phyloP scores from a whole-genome alignment of 2,888 invertebrate species.

The Marronus borbonicus region DNA sequence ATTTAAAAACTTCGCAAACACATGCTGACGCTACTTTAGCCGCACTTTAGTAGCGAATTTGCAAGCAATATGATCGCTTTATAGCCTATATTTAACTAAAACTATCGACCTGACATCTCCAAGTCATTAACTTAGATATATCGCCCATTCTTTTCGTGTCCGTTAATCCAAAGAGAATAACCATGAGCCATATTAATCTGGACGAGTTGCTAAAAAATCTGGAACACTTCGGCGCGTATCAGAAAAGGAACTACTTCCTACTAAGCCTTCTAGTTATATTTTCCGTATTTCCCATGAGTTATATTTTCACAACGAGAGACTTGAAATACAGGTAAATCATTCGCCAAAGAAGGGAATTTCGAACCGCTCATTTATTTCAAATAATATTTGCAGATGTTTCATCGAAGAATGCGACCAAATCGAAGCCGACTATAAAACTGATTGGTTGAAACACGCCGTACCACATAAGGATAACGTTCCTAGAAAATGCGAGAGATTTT shows the following conservation, averaged over 20 bases:
- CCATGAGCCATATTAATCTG: constrained; percentile 63
- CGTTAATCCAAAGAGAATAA: no score
- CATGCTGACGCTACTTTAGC: background rate
- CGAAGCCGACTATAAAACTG: constrained; percentile 65
- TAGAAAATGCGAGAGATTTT: constrained; percentile 59
- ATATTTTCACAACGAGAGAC: constrained; percentile 63
- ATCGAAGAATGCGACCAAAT: constrained; percentile 72
- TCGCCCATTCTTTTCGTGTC: no score
- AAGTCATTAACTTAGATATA: background rate
- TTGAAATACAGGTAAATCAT: constrained; percentile 61
- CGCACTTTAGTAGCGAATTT: background rate
- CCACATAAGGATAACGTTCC: constrained; percentile 64
- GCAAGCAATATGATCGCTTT: background rate
- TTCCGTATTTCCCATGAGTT: constrained; percentile 61
- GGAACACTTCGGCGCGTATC: constrained; percentile 73
- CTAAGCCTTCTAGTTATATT: constrained; percentile 61
- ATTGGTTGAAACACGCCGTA: constrained; percentile 71
- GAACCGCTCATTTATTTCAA: background rate
- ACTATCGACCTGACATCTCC: background rate
- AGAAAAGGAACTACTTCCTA: constrained; percentile 61
- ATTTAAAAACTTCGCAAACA: constrained; percentile 19
- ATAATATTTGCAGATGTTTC: constrained; percentile 68
- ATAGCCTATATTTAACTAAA: background rate
- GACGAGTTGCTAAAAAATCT: constrained; percentile 70
- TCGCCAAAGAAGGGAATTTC: background rate